Evolutionary conservation across 2,888 invertebrate species (phyloP).

Genomic region (Branchellion lobata): DNA sequence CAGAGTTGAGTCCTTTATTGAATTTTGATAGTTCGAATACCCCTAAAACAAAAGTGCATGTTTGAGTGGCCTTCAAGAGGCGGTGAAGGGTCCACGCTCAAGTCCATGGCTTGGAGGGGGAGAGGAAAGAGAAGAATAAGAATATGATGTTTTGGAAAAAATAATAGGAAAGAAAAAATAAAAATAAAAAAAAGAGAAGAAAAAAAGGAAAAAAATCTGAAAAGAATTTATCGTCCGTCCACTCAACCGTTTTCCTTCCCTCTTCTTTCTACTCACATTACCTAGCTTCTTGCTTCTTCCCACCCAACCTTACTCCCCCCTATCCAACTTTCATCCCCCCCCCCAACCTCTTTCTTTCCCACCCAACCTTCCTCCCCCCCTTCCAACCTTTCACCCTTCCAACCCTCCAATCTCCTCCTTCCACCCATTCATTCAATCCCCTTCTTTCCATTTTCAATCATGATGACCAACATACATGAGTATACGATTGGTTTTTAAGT

Average conservation of each 20-base stretch:
- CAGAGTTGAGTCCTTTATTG: no score
- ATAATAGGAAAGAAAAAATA: not conserved
- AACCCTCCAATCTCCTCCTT: no score
- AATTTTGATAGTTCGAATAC: no score
- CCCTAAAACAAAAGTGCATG: no score
- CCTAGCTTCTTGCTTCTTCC: not conserved
- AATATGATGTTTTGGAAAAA: not conserved
- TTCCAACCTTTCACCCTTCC: not conserved
- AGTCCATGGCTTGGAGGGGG: no score
- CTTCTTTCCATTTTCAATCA: no score
- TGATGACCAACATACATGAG: no score
- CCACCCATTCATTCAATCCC: no score
- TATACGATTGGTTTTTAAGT: no score
- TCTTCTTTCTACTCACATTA: not conserved
- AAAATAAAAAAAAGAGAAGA: not conserved
- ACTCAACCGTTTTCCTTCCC: not conserved
- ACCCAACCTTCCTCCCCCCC: not conserved
- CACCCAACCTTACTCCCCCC: not conserved
- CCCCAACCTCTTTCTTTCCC: not conserved
- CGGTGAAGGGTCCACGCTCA: no score
- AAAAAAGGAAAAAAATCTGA: not conserved
- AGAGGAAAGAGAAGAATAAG: not conserved
- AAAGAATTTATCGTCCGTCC: not conserved
- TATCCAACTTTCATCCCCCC: not conserved
- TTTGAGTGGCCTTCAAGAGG: no score